These are phyloP conservation scores for Clunio marinus DNA, from an alignment of 2,888 invertebrate species.

Conservation along the genomic window DNA sequence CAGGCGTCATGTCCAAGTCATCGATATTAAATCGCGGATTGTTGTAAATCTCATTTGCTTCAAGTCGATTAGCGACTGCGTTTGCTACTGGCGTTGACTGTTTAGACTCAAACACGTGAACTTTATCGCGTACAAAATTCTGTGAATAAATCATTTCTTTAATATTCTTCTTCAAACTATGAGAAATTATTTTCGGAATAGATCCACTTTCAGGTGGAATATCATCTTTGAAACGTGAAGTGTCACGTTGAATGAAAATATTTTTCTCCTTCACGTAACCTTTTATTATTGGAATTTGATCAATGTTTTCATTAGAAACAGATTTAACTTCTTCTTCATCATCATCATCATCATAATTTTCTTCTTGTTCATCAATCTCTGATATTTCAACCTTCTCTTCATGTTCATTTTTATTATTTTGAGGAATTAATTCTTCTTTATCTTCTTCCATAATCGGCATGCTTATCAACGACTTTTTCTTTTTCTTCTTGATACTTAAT, in stretches of 20 bases:
- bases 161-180: constrained; percentile 34
- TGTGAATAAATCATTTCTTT: constrained; percentile 40
- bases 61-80: constrained; percentile 45
- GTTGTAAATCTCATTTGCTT: constrained; percentile 29
- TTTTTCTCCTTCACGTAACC: constrained; percentile 31
- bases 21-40: constrained; percentile 23
- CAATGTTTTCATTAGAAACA: neutral
- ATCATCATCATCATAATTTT: neutral
- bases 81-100: constrained; percentile 42
- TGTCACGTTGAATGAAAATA: constrained; percentile 27
- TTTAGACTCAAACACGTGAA: constrained; percentile 19
- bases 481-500: constrained; percentile 26
- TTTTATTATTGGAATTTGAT: neutral
- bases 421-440: neutral
- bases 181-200: constrained; percentile 42
- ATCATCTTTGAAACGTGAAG: neutral
- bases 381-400: too few relatives aligned
- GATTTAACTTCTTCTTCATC: neutral
- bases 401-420: too few relatives aligned
- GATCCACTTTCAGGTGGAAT: constrained; percentile 7
- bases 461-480: constrained; percentile 6
- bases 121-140: constrained; percentile 31
- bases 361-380: neutral
- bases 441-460: constrained; percentile 6
- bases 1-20: neutral